Percentiles rank a stretch among this genome's conserved stretches.
Evolutionary conservation across 1,140 invertebrate species (phyloP).

Genomic region (Probaryconus sp.): DNA sequence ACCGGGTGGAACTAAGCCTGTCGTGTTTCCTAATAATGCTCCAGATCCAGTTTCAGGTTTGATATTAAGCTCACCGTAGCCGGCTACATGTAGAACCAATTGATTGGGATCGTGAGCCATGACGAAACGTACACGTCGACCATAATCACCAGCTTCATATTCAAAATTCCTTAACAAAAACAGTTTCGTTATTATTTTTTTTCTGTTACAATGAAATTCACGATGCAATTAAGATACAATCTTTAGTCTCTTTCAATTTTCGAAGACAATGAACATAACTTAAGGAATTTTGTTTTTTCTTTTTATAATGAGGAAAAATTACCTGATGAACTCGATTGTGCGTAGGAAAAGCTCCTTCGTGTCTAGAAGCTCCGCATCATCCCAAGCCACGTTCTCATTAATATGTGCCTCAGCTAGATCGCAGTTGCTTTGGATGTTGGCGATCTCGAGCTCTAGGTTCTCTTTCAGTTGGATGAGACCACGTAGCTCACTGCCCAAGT

Average conservation of each 20-base stretch:
- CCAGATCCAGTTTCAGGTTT: conserved; percentile 77
- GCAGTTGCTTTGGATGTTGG: conserved; percentile 96
- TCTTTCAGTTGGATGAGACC: conserved; percentile 92
- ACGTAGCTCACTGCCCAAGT: conserved; percentile 87
- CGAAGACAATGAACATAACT: too few relatives aligned
- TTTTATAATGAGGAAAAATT: conserved; percentile 11
- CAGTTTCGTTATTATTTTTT: not conserved
- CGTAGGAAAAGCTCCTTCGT: conserved; percentile 96
- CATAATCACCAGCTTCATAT: conserved; percentile 93
- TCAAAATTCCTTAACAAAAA: conserved; percentile 87
- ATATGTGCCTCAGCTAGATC: conserved; percentile 97
- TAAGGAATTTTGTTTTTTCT: too few relatives aligned
- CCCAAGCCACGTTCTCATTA: conserved; percentile 91
- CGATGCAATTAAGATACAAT: too few relatives aligned
- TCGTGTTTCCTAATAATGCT: conserved; percentile 75
- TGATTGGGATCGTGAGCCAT: conserved; percentile 94
- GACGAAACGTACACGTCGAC: conserved; percentile 88
- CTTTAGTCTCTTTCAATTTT: too few relatives aligned
- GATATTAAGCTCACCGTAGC: conserved; percentile 93
- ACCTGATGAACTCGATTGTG: conserved; percentile 92
- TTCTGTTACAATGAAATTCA: too few relatives aligned
- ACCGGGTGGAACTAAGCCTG: conserved; percentile 81
- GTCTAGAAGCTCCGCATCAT: conserved; percentile 93
- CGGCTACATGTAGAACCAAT: conserved; percentile 88
- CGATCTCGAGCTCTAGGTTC: conserved; percentile 94